Conservation (phyloP, 2,888 invertebrate genomes). For the Sinohyriopsis cumingii region DNA sequence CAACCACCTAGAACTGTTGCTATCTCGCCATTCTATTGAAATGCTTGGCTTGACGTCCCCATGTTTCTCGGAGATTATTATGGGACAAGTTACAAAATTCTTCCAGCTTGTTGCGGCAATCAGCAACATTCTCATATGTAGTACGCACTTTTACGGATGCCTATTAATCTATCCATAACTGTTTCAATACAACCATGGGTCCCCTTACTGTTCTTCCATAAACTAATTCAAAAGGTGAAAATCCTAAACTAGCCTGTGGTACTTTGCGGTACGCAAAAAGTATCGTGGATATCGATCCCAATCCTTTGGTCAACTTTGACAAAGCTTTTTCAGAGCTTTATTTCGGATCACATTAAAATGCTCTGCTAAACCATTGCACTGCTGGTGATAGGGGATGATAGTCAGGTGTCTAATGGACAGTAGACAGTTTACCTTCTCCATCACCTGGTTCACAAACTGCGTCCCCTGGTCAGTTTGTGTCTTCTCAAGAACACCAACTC, state of each 20-base stretch:
- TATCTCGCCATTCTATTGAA: slow-evolving; percentile 22
- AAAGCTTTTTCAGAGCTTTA: slow-evolving; percentile 19
- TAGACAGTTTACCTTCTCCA: slow-evolving; percentile 25
- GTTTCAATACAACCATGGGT: slow-evolving; percentile 28
- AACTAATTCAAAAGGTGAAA: slow-evolving; percentile 30
- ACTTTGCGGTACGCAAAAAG: slow-evolving; percentile 31
- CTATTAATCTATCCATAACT: slow-evolving; percentile 24
- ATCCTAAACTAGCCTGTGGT: slow-evolving; percentile 27
- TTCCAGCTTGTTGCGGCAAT: slow-evolving; percentile 11
- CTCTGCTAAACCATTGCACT: slow-evolving; percentile 32
- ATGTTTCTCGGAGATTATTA: slow-evolving; percentile 11
- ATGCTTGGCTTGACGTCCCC: slow-evolving; percentile 6
- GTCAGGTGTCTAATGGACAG: slow-evolving; percentile 17
- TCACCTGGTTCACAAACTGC: slow-evolving; percentile 26
- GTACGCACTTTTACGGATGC: slow-evolving; percentile 14
- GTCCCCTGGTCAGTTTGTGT: slow-evolving; percentile 37
- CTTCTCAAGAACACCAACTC: slow-evolving; percentile 33
- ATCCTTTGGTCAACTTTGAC: slow-evolving; percentile 15
- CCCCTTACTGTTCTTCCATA: slow-evolving; percentile 31
- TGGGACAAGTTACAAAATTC: slow-evolving; percentile 18
- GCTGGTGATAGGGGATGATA: slow-evolving; percentile 27
- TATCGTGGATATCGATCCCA: slow-evolving; percentile 24
- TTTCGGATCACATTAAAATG: slow-evolving; percentile 34
- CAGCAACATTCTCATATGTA: slow-evolving; percentile 13
- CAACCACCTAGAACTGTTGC: slow-evolving; percentile 17